These are phyloP conservation scores for Casuarius casuarius DNA, from an alignment of 2,113 vertebrate species.

Conservation along the genomic window DNA sequence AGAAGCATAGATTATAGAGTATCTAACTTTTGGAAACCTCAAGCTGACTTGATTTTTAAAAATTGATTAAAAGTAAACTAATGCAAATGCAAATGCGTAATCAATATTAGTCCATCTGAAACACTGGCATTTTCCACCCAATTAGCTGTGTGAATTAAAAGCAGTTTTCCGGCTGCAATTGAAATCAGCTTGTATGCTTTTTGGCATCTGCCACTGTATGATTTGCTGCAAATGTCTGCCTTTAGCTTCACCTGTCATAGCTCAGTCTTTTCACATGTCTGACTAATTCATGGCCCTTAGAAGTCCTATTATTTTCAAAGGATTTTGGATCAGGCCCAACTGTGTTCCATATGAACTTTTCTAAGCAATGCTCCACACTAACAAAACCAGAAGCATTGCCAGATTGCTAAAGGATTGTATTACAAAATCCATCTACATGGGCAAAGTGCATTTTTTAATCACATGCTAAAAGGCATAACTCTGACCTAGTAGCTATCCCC, in stretches of 20 bases:
- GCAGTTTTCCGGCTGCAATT: not conserved
- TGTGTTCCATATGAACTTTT: not conserved
- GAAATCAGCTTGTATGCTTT: accelerated
- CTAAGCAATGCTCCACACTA: not conserved
- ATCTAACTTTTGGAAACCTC: not conserved
- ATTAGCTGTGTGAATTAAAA: not conserved
- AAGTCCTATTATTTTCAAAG: not conserved
- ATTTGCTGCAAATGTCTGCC: not conserved
- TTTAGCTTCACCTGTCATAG: not conserved
- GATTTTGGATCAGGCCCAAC: not conserved
- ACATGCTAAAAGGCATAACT: not conserved
- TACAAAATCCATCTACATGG: slow-evolving; percentile 26
- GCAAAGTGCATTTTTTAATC: slow-evolving; percentile 37
- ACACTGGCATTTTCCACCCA: not conserved
- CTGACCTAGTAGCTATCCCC: slow-evolving; percentile 30
- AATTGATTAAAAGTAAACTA: not conserved
- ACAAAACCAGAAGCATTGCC: slow-evolving; percentile 32
- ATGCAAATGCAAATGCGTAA: not conserved
- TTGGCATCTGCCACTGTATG: accelerated
- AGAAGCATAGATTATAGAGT: not conserved
- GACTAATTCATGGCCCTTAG: not conserved
- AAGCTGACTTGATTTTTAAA: not conserved
- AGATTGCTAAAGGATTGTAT: slow-evolving; percentile 52
- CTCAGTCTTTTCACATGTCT: not conserved
- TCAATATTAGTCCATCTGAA: not conserved